These are phyloP conservation scores for Lacerta agilis DNA, from an alignment of 2,797 vertebrate species.

Conservation along the genomic window DNA sequence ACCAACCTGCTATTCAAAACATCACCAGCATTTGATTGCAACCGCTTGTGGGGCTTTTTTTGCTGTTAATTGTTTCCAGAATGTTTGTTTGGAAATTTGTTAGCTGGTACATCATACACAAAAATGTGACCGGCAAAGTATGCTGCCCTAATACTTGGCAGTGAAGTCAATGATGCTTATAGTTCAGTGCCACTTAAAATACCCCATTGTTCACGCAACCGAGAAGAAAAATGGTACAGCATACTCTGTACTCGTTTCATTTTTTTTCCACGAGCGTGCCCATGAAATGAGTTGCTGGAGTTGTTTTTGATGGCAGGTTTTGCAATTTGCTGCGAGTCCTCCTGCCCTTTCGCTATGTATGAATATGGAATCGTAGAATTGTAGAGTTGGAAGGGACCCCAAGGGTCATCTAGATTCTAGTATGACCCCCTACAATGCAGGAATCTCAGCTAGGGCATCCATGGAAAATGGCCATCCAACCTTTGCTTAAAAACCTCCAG, in stretches of 20 bases:
- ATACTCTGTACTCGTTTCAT: slow-evolving; percentile 40
- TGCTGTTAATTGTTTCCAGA: slow-evolving; percentile 83
- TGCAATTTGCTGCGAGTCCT: slow-evolving; percentile 28
- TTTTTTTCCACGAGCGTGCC: slow-evolving; percentile 36
- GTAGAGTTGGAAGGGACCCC: no score
- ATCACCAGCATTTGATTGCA: slow-evolving; percentile 74
- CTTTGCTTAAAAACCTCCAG: no score
- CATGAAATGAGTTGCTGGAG: slow-evolving; percentile 45
- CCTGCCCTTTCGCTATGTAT: slow-evolving; percentile 11
- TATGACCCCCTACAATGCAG: no score
- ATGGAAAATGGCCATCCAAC: no score
- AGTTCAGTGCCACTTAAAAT: slow-evolving; percentile 68
- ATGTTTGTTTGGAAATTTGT: slow-evolving; percentile 78
- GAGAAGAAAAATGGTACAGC: slow-evolving; percentile 64
- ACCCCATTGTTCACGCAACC: slow-evolving; percentile 57
- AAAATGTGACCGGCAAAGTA: slow-evolving; percentile 67
- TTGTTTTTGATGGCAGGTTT: slow-evolving; percentile 28
- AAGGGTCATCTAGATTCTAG: no score
- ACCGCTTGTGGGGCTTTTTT: slow-evolving; percentile 41
- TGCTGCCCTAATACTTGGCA: slow-evolving; percentile 71
- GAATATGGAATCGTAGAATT: no score
- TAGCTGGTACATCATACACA: slow-evolving; percentile 68
- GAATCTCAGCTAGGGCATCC: no score
- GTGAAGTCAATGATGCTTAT: slow-evolving; percentile 46
- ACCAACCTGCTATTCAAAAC: slow-evolving; percentile 75